These are phyloP conservation scores for Melanotaenia parkinsoni DNA, from an alignment of 2,797 vertebrate species.

Conservation along the genomic window DNA sequence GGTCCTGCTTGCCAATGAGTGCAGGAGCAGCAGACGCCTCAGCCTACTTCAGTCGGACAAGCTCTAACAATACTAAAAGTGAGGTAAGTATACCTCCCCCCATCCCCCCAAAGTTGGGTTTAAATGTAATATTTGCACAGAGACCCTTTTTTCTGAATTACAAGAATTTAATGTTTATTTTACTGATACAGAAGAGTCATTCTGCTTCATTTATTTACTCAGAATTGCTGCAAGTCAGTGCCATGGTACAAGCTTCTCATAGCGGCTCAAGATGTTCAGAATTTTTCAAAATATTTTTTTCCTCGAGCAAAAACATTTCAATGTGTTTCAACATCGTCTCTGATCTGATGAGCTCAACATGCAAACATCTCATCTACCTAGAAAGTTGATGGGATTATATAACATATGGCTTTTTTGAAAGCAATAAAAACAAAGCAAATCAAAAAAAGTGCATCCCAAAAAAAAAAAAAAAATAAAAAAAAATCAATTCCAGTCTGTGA, in stretches of 20 bases:
- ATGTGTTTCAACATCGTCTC: constrained; percentile 76
- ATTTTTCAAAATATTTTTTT: constrained; percentile 63
- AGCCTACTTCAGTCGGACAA: constrained; percentile 38
- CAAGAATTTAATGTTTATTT: constrained; percentile 87
- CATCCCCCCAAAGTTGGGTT: constrained; percentile 6
- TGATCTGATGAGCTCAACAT: constrained; percentile 83
- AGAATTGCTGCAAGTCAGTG: constrained; percentile 85
- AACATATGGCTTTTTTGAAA: constrained; percentile 90
- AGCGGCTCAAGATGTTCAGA: constrained; percentile 76
- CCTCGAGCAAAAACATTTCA: constrained; percentile 74
- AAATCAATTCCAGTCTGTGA: constrained; percentile 80
- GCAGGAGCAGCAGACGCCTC: constrained; percentile 34
- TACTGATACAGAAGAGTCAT: constrained; percentile 86
- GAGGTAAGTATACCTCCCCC: constrained; percentile 35
- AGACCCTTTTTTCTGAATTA: constrained; percentile 69
- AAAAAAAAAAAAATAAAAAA: constrained; percentile 67
- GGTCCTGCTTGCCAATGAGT: constrained; percentile 33
- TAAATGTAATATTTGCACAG: constrained; percentile 66
- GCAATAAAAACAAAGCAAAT: constrained; percentile 82
- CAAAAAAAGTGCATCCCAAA: constrained; percentile 90
- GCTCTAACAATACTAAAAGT: constrained; percentile 61
- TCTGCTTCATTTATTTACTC: constrained; percentile 83
- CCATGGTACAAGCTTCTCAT: constrained; percentile 84
- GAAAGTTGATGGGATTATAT: constrained; percentile 81
- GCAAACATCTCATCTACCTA: constrained; percentile 84